Evolutionary conservation across 1,140 invertebrate species (phyloP).

Genomic region (Procambarus virginalis): DNA sequence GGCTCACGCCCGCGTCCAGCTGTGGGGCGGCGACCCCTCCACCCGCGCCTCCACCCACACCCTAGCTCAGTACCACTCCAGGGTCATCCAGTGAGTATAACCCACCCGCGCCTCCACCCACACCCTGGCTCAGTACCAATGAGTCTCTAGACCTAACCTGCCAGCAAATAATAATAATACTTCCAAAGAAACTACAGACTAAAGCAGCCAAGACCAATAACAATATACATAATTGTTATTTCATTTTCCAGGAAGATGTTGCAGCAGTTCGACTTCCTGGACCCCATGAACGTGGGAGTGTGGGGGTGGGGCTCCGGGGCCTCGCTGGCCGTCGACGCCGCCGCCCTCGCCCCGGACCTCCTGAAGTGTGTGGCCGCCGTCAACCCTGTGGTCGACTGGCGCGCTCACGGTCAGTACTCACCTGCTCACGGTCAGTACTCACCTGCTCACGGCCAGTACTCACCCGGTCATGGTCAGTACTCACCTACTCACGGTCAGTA

Average conservation of each 20-base stretch:
- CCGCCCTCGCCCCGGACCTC: constrained; percentile 37
- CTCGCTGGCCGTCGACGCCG: constrained; percentile 61
- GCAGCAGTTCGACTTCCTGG: constrained; percentile 62
- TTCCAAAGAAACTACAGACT: too few relatives aligned
- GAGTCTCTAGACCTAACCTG: too few relatives aligned
- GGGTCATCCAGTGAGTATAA: constrained; percentile 52
- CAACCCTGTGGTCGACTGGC: constrained; percentile 67
- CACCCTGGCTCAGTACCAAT: constrained; percentile 3
- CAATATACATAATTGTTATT: background rate
- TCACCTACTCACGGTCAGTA: too few relatives aligned
- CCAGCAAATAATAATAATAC: too few relatives aligned
- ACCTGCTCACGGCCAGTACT: too few relatives aligned
- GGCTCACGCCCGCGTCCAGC: constrained; percentile 58
- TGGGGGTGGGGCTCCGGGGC: constrained; percentile 64
- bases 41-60: constrained; percentile 57
- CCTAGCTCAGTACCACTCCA: constrained; percentile 55
- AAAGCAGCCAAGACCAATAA: too few relatives aligned
- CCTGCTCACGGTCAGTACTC: too few relatives aligned
- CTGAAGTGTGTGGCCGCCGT: constrained; percentile 66
- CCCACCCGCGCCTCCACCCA: too few relatives aligned
- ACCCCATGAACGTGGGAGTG: constrained; percentile 55
- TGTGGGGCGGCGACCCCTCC: constrained; percentile 67
- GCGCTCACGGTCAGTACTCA: constrained; percentile 48
- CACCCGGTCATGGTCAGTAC: too few relatives aligned
- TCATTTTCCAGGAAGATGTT: constrained; percentile 59